Base-by-base conservation (phyloP, 1,140 invertebrate species). In the Drosophila sulfurigaster region DNA sequence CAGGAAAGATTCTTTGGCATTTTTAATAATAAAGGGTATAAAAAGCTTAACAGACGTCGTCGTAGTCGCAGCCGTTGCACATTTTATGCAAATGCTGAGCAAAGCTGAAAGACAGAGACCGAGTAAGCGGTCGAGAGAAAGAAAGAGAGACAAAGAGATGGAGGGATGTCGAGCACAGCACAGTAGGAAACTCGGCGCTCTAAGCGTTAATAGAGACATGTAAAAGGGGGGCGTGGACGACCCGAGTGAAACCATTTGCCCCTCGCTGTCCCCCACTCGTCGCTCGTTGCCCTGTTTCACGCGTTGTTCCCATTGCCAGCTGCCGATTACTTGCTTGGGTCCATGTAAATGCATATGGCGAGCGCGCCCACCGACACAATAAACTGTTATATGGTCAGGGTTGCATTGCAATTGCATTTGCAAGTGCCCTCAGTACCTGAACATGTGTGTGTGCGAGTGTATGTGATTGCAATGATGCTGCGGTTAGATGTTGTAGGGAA, bases 61-160 rank as follows among this genome's bases (percentile, higher is more conserved):
- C 35, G 49, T 16, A 38, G 35, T 38, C 54, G 63, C 72, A 79
- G 56, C 46, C 72, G 67, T 64, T 73, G 83, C 83, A 80, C 76
- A 87, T 78, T 82, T 87, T 79, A 87, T 87, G 83, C 80, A 87
- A 83, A 87, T 83, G 59, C 16, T 30, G 13, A 58, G 66, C 45
- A 46, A 30, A 63, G 46, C 57, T 20, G 38, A 15, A 32, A 49
- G 28, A 51, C 16, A 30, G 48, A 64, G 45, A 28, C 35, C 10
- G 48, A 49, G 54, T 15, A 11, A 58, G 41, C 5, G 5, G 6
- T 6, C 43, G 13, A 20, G 15, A 13, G 41, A 38, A 52, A 43
- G 35, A 71, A 38, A 13, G 46, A 5, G 30, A 41, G 46, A 38
- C 3, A 49, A 4, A 62, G 8, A 35, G 45, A 20, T 8, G 16